These are phyloP conservation scores for Lutraria lutraria DNA, from an alignment of 2,888 invertebrate genomes.

Conservation along the genomic window DNA sequence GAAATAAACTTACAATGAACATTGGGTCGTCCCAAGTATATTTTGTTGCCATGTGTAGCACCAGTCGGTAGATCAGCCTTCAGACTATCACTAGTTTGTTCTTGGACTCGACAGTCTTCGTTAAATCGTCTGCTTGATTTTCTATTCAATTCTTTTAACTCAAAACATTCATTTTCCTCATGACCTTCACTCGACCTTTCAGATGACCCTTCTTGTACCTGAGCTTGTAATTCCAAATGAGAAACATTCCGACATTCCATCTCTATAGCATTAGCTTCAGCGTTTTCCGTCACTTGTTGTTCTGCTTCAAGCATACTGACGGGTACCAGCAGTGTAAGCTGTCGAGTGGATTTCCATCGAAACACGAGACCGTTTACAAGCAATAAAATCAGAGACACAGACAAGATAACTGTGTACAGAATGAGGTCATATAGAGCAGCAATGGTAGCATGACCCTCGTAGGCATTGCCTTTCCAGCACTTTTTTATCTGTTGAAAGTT, in stretches of 20 bases:
- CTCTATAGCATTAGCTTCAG: background rate
- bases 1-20: constrained; percentile 10
- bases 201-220: background rate
- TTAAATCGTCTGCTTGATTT: background rate
- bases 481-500: constrained; percentile 2
- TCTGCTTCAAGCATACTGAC: background rate
- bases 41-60: background rate
- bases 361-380: background rate
- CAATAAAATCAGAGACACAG: background rate
- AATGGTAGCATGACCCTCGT: constrained; percentile 22
- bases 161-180: background rate
- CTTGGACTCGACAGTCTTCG: background rate
- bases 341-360: background rate
- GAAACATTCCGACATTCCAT: background rate
- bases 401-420: background rate
- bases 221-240: background rate
- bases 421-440: constrained; percentile 14
- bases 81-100: background rate
- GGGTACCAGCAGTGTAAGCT: background rate
- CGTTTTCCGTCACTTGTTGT: background rate
- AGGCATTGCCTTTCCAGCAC: constrained; percentile 50
- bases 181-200: background rate
- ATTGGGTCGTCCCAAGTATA: background rate
- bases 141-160: background rate
- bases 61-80: background rate